Evolutionary conservation across 1,140 invertebrate genomes (phyloP).

Genomic region (Dreissena rostriformis): DNA sequence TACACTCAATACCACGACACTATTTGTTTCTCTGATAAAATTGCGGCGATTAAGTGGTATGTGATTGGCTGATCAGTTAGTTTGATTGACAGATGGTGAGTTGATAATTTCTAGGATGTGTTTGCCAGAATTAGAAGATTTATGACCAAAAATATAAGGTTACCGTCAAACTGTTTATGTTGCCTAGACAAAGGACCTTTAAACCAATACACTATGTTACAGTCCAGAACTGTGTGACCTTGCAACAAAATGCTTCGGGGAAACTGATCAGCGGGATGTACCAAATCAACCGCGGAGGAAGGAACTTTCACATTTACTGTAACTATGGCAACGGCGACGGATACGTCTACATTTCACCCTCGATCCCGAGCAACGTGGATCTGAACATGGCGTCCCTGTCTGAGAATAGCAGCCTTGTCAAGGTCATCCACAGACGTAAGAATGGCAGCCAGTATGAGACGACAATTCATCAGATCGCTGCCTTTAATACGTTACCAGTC

Average conservation of each 20-base stretch:
- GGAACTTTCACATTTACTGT: conserved; percentile 23
- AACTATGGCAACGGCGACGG: conserved; percentile 21
- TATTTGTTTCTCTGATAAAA: no score
- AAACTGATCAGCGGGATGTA: background rate
- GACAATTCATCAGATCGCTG: background rate
- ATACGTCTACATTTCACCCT: conserved; percentile 28
- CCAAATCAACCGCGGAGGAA: background rate
- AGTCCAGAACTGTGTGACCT: background rate
- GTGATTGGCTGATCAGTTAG: no score
- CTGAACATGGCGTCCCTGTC: conserved; percentile 4
- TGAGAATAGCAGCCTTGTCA: conserved; percentile 14
- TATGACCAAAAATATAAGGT: no score
- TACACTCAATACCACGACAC: no score
- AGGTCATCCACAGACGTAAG: background rate
- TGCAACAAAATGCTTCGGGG: background rate
- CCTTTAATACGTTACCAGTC: background rate
- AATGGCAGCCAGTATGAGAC: background rate
- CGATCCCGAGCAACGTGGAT: background rate
- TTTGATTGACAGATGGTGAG: no score
- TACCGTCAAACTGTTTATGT: no score
- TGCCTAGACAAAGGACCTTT: no score
- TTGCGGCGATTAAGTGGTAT: no score
- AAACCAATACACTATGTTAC: no score
- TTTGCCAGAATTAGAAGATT: no score
- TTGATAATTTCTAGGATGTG: no score